Base-by-base conservation (phyloP, 2,888 invertebrate genomes). In the Entomobrya proxima region DNA sequence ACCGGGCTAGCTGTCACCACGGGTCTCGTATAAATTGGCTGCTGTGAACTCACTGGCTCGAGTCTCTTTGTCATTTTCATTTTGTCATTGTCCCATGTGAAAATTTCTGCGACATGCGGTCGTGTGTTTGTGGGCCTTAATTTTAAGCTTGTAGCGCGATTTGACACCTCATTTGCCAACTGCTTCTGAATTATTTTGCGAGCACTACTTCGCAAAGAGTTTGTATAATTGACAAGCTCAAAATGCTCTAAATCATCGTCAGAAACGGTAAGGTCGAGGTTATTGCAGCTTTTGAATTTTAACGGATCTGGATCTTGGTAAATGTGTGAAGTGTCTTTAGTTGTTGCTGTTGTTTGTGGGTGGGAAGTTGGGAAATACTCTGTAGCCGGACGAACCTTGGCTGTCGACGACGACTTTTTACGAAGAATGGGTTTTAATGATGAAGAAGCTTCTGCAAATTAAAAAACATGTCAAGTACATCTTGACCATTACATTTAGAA, bases 251-350 rank as follows among this genome's bases (percentile, higher is more conserved):
- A 27, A n/a, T 87, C 87, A 44, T 87, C 87, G 37, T 79, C 78
- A 11, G 76, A 35, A 7, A 32, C 13, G 9, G 72, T 13, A 21
- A 27, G 24, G 21, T 72, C 47, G 4, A 87, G 61, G 44, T 87
- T 86, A 35, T 85, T 87, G 32, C 78, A 85, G 30, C 87, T 87
- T 61, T 76, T 76, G 18, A 81, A 87, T 64, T 87, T 87, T n/a
- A 64, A n/a, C 7, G 76, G 32, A 24, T 83, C 83, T 0, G 74
- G 50, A 13, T 78, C 82, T 18, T 69, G 77, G 21, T 84, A 69
- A 21, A 84, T 77, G 13, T 37, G 13, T 18, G 75, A 74, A 15
- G 55, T 32, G 0, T 44, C 44, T 30, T 76, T 47, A n/a, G 47
- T 7, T 30, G 55, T 69, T 35, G 24, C 47, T 11, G 47, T 7